Evolutionary conservation across 2,888 invertebrate genomes (phyloP), one percentile per base, ranked within the genome.

Genomic region (Auanema freiburgensis): DNA sequence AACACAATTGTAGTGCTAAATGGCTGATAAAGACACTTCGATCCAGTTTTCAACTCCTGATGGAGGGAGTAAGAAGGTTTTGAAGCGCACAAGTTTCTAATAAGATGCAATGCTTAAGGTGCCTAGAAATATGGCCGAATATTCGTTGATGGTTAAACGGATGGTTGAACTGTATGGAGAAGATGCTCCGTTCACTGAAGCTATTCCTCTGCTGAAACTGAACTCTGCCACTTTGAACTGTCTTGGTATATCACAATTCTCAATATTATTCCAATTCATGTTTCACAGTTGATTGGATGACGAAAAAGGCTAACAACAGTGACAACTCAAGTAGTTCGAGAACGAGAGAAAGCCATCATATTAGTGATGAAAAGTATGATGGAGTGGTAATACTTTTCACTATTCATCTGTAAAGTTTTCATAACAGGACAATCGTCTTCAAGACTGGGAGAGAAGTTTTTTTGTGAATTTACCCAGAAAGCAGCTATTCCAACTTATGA

Each of bases 341-440:
- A 46, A 4, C 52, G 8, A 16, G 18, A 16, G 14, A 49, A 42
- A 62, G 56, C 14, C 23, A 57, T 10, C 62, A 62, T 43, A 52
- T 42, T 18, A 62, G 41, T 55, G 62, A 62, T 44, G 12, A 57
- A 18, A 56, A 51, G 41, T 62, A 62, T 42, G 25, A 46, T 10
- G 62, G 62, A 51, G 42, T 41, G 57, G 62, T 62, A 18, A 3
- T 43, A 5, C 40, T 25, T 25, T 33, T 40, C 25, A 21, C 10
- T 23, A 16, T n/a, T 14, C 40, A 8, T 41, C 3, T 33, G 3
- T 33, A 33, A 33, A 33, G 8, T 5, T 5, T 3, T 33, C n/a
- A 16, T 55, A 42, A 3, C 10, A 57, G 57, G 21, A 18, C 21
- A 12, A 16, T 2, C 41, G 24, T 8, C 57, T 62, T 2, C 25